Conservation (phyloP, 2,797 vertebrate species). For the Monodelphis domestica region DNA sequence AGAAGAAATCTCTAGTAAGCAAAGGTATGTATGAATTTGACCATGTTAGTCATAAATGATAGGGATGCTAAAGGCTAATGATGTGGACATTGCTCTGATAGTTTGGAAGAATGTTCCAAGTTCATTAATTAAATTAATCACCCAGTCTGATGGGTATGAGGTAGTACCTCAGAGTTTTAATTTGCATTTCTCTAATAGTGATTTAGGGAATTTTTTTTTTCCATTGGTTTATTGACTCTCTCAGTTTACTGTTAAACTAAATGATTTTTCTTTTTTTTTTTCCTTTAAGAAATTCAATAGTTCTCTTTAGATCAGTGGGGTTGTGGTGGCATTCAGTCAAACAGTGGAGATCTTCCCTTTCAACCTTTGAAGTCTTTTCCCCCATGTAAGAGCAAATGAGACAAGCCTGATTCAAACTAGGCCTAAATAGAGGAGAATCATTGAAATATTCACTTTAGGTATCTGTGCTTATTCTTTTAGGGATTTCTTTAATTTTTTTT, state of each 20-base stretch:
- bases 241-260: background rate
- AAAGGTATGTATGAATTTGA: constrained; percentile 87
- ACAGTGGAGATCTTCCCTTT: background rate
- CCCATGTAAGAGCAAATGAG: background rate
- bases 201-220: too few relatives aligned
- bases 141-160: too few relatives aligned
- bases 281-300: background rate
- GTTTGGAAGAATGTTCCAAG: accelerated
- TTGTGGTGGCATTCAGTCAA: background rate
- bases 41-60: accelerated
- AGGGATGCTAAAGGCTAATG: background rate
- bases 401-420: background rate
- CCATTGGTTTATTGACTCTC: too few relatives aligned
- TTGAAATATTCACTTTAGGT: background rate
- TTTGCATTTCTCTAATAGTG: too few relatives aligned
- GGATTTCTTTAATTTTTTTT: background rate
- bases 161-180: too few relatives aligned
- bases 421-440: background rate
- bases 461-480: background rate
- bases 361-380: background rate
- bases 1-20: constrained; percentile 97
- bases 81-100: background rate
- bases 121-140: too few relatives aligned
- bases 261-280: background rate
- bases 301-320: background rate